phyloP scores from a whole-genome alignment of 2,113 vertebrate genomes.

The Bubalus kerabau region DNA sequence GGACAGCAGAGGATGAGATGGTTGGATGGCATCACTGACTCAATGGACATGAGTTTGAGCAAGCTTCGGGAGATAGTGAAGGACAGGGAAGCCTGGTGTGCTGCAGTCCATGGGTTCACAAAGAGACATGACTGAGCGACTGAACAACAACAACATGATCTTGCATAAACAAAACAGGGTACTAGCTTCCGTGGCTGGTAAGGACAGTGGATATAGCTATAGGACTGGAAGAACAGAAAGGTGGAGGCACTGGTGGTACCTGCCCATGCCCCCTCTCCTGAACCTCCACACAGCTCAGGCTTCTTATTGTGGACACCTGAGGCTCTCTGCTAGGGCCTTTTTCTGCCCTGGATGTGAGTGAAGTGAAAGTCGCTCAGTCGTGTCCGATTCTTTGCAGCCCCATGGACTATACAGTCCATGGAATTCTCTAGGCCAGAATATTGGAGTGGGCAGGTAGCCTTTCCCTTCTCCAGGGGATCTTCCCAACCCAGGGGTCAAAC shows the following conservation, averaged over 20 bases:
- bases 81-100: neutral
- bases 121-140: neutral
- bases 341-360: neutral
- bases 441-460: neutral
- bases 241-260: fast-evolving
- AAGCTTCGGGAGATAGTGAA: neutral
- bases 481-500: neutral
- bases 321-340: neutral
- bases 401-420: neutral
- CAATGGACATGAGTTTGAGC: neutral
- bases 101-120: neutral
- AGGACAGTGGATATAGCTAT: neutral
- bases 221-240: too few species aligned
- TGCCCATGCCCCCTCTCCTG: neutral
- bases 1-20: neutral
- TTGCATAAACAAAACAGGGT: neutral
- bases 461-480: neutral
- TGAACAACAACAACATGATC: neutral
- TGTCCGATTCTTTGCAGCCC: neutral
- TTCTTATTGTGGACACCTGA: neutral
- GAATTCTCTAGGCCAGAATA: neutral
- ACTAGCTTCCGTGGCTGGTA: fast-evolving
- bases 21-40: neutral
- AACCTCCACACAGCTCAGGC: neutral
- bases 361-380: neutral